Evolutionary conservation across 2,113 vertebrate genomes (phyloP).

Genomic region (Vulpes lagopus): DNA sequence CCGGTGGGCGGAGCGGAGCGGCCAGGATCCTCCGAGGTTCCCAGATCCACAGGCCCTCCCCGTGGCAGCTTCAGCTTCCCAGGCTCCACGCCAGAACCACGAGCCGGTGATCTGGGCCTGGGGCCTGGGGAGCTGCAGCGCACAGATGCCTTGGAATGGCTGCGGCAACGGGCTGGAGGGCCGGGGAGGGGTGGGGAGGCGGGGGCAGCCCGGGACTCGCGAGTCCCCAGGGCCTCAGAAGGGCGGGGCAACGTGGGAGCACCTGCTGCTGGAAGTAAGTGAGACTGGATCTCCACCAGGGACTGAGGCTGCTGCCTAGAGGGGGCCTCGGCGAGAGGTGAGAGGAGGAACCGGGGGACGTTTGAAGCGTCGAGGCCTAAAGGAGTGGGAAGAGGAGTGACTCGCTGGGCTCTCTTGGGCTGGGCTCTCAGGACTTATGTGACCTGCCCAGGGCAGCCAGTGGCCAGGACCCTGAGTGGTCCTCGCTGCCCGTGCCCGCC

Average conservation of each 20-base stretch:
- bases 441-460: constrained; percentile 39
- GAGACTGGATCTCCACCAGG: constrained; percentile 83
- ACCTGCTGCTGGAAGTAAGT: constrained; percentile 84
- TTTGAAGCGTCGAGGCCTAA: constrained; percentile 80
- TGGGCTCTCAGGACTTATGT: constrained; percentile 9
- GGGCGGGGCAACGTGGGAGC: constrained; percentile 62
- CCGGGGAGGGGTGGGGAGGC: not conserved
- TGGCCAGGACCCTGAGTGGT: constrained; percentile 38
- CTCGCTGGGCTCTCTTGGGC: constrained; percentile 29
- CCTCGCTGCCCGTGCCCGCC: not conserved
- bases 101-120: not conserved
- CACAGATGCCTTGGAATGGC: not conserved
- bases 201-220: not conserved
- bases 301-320: constrained; percentile 83
- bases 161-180: not conserved
- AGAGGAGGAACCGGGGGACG: constrained; percentile 81
- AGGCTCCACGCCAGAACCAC: not conserved
- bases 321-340: constrained; percentile 82
- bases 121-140: not conserved
- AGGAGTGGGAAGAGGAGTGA: constrained; percentile 73
- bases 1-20: not conserved
- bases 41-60: not conserved
- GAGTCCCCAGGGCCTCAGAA: not conserved
- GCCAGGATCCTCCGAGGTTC: not conserved
- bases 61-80: not conserved